phyloP scores from a whole-genome alignment of 2,888 invertebrate species.

The Troilus luridus region DNA sequence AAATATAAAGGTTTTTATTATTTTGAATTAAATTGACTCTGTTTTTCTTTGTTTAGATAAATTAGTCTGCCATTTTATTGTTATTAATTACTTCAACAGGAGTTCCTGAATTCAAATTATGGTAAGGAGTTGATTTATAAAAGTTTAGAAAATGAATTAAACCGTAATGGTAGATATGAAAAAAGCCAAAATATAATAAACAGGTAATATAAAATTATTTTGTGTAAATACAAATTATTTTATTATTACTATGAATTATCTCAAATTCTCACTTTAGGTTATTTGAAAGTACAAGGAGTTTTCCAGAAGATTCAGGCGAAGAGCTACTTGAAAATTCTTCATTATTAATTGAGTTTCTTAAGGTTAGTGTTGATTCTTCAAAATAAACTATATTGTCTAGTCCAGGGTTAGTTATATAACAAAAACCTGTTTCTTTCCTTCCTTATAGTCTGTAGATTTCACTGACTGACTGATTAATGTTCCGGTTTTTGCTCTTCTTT shows the following conservation, averaged over 20 bases:
- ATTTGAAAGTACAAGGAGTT: conserved; percentile 52
- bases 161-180: background rate
- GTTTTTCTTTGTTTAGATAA: background rate
- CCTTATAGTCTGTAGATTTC: no score
- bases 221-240: background rate
- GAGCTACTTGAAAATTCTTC: conserved; percentile 55
- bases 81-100: conserved; percentile 8
- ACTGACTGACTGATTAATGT: no score
- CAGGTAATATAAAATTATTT: conserved; percentile 8
- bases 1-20: conserved; percentile 16
- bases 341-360: conserved; percentile 59
- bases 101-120: conserved; percentile 47
- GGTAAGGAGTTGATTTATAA: conserved; percentile 51
- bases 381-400: background rate
- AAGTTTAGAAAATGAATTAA: conserved; percentile 8
- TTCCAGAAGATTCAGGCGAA: conserved; percentile 51
- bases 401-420: no score
- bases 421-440: no score
- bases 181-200: background rate
- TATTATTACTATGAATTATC: background rate
- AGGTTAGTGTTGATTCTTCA: conserved; percentile 53
- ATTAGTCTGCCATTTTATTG: background rate
- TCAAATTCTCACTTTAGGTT: background rate
- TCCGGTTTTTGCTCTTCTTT: no score
- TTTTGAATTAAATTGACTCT: background rate